Evolutionary conservation across 2,797 vertebrate species (phyloP), one percentile per base, ranked within the genome.

Genomic region (Dendrocincla tyrannina): DNA sequence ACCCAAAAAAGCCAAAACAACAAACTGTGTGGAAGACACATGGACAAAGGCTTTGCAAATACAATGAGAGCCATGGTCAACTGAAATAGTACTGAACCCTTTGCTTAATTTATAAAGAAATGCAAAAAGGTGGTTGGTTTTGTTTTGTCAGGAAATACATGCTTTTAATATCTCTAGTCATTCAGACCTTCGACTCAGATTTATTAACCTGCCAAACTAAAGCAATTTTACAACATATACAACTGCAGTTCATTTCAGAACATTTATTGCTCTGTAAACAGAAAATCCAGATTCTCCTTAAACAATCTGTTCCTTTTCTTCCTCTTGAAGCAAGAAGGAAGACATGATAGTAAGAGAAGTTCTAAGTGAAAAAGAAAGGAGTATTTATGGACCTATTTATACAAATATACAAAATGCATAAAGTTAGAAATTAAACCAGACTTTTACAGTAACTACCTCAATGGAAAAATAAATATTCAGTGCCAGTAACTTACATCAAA

Each of bases 201-300:
- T 95, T 93, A 96, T 96, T 96, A 95, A 93, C 60, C 81, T 91
- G 56, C 89, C 91, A 95, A 93, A 96, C 58, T 95, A 91, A 96
- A 96, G 33, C n/a, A 89, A 93, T 96, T 95, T 93, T 92, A 89
- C 24, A 93, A 89, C 70, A 82, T 44, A 87, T 23, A 89, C 77
- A 93, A 94, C 41, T 89, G 76, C 42, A 85, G 88, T 86, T 97
- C 81, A 88, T 93, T 96, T 92, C 56, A 85, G 69, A 93, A 93
- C 68, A 88, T 77, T 90, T 85, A 94, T 41, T 93, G 75, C 33
- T 91, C 62, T 91, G 88, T 91, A 96, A 95, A 94, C 47, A 95
- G 80, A 95, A 96, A 94, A 95, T 77, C 28, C 32, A 91, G 73
- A 60, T 78, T 93, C 41, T 70, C 24, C 53, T 85, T 83, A 93